Evolutionary conservation across 1,140 invertebrate genomes (phyloP), one percentile per base, ranked within the genome.

Genomic region (Diorhabda elongata): DNA sequence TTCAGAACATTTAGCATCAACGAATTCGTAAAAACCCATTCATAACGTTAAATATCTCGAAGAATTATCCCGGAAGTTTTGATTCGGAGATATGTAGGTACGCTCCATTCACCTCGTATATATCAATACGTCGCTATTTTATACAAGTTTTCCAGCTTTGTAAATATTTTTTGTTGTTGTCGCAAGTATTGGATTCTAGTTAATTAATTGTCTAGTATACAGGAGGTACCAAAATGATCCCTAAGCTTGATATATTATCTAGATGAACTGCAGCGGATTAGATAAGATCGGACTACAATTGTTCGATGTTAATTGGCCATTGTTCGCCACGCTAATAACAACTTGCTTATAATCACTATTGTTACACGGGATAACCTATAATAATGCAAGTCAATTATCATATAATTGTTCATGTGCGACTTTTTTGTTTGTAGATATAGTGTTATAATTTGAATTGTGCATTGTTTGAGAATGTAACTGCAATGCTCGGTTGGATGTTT

Each of bases 371-470:
- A 47, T 67, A 60, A 67, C 44, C 60, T 67, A 66, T 67, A 67
- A 67, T 67, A 67, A 67, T 67, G 58, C 26, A 67, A 60, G 65
- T 59, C 65, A 67, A 67, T 67, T 67, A 67, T 59, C 26, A 67
- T 52, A 52, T 67, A 67, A 67, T 67, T 60, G 58, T 44, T 52
- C n/a, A 58, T 42, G 26, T 52, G 65, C 26, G 42, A 8, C 57
- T 44, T 67, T 67, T 67, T 67, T 60, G 56, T 64, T 62, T 57
- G 43, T 26, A 47, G 44, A 8, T 56, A 64, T 64, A 56, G 7
- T 64, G 63, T 56, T 64, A 44, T 56, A 44, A 56, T 64, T 44
- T 11, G 42, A 64, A 64, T 64, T 64, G 63, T 44, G 45, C 63
- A 64, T 64, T 64, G 63, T 64, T 26, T 45, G 52, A 6, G 3